These are phyloP conservation scores for Polyommatus iphigenia DNA, from an alignment of 2,888 invertebrate species.

Conservation along the genomic window DNA sequence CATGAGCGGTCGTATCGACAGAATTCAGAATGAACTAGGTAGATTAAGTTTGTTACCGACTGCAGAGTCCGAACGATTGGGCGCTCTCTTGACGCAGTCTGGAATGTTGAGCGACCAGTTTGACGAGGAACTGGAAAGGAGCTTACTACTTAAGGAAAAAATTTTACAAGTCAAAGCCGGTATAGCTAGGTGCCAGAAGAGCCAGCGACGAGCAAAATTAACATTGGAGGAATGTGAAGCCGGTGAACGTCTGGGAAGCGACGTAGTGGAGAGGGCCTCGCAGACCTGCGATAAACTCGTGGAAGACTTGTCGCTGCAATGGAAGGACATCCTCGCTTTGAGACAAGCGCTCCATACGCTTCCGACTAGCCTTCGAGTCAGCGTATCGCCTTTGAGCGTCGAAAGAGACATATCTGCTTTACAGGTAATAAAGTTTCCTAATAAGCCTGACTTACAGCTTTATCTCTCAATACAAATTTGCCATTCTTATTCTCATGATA, in stretches of 20 bases:
- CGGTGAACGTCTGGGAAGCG: conserved; percentile 86
- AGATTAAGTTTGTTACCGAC: conserved; percentile 87
- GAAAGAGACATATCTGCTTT: conserved; percentile 87
- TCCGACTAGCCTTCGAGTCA: conserved; percentile 86
- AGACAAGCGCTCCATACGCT: conserved; percentile 88
- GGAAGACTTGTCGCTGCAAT: conserved; percentile 85
- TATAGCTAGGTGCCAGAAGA: conserved; percentile 83
- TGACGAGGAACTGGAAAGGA: conserved; percentile 88
- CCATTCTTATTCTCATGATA: conserved; percentile 9
- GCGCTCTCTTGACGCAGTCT: conserved; percentile 84
- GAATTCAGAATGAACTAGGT: conserved; percentile 89
- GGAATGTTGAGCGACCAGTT: conserved; percentile 86
- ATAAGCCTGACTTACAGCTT: conserved; percentile 3
- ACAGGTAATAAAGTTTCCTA: conserved; percentile 52
- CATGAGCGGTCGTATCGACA: conserved; percentile 85
- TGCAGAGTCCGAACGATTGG: conserved; percentile 88
- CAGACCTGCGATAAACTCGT: conserved; percentile 85
- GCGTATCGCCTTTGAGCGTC: conserved; percentile 87
- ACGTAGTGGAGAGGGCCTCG: conserved; percentile 88
- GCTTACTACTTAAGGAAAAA: conserved; percentile 86
- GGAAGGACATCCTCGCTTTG: conserved; percentile 88
- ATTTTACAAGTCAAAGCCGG: conserved; percentile 86
- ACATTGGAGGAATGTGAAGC: conserved; percentile 87
- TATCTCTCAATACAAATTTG: background rate
- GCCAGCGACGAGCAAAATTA: conserved; percentile 82